Conservation (phyloP, 2,113 vertebrate species). For the Argyrosomus japonicus region DNA sequence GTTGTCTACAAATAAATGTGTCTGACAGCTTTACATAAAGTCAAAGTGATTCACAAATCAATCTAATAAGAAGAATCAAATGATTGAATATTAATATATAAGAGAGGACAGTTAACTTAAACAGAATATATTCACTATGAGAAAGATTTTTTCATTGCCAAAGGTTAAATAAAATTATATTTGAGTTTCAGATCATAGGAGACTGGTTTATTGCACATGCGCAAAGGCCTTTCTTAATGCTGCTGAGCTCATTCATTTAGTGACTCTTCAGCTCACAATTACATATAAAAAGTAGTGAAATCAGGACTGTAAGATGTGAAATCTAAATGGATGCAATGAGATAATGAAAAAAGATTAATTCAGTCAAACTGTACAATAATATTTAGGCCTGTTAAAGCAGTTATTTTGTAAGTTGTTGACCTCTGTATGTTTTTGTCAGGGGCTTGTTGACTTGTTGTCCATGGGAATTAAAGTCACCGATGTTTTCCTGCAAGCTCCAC, state of each 20-base stretch:
- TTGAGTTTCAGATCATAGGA: no score
- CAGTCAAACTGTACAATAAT: neutral
- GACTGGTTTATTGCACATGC: neutral
- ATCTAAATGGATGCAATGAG: neutral
- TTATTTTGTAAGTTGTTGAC: neutral
- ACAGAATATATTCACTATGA: neutral
- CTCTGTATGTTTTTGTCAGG: neutral
- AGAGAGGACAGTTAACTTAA: neutral
- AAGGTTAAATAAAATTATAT: neutral
- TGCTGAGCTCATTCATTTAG: neutral
- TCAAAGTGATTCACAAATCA: neutral
- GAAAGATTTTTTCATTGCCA: neutral
- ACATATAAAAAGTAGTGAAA: neutral
- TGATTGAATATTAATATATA: neutral
- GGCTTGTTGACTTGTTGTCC: constrained; percentile 23
- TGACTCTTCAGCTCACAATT: neutral
- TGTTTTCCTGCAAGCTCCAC: neutral
- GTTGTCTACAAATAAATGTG: neutral
- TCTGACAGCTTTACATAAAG: neutral
- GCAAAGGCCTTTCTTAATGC: neutral
- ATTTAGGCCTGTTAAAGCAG: neutral
- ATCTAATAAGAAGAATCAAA: neutral
- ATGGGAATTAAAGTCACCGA: constrained; percentile 16
- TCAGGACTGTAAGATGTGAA: neutral
- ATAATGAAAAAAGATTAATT: neutral